Base-by-base conservation (phyloP, 2,113 vertebrate genomes). In the Miniopterus natalensis region DNA sequence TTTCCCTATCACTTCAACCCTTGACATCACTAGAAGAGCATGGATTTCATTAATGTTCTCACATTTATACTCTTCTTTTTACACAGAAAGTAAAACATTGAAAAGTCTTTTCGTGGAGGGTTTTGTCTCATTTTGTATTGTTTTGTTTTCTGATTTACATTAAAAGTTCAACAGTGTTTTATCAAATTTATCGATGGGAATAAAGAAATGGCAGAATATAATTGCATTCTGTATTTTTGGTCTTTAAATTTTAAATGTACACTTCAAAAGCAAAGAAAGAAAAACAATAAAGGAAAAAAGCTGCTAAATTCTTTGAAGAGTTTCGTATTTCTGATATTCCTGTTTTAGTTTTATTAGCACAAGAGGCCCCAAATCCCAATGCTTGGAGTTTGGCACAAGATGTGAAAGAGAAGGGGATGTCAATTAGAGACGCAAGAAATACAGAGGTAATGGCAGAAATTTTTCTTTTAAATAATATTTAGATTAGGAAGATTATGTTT, bases 381-480 rank as follows among this genome's bases (percentile, higher is more conserved):
- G 21, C 13, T 68, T 51, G n/a, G 0, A 1, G 9, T 65, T 92
- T 20, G 7, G 49, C 45, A 70, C 31, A 88, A 95, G 47, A 61
- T 20, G 18, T 74, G 25, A 86, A 61, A 17, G 27, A 21, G 10
- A 90, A 55, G 36, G 5, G 2, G 61, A 0, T 75, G 88, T 91
- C 36, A 12, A 0, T 93, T 90, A 88, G 65, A 81, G 14, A 57
- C 25, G 49, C 29, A 92, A 66, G 51, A 10, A 97, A 96, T 8
- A 5, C n/a, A 25, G 49, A 88, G 80, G n/a, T 12, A 49, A 53
- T 14, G 4, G 53, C 14, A 84, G 45, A 92, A 57, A 6, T 9
- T 45, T 63, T 70, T 42, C 79, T 97, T 94, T 93, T 51, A 59
- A 89, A 84, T 73, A 83, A 92, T 70, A 87, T 55, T 96, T 93